Evolutionary conservation across 35 echinoderm and acorn worm species (phyloP).

Genomic region (Ophioderma brevispina): DNA sequence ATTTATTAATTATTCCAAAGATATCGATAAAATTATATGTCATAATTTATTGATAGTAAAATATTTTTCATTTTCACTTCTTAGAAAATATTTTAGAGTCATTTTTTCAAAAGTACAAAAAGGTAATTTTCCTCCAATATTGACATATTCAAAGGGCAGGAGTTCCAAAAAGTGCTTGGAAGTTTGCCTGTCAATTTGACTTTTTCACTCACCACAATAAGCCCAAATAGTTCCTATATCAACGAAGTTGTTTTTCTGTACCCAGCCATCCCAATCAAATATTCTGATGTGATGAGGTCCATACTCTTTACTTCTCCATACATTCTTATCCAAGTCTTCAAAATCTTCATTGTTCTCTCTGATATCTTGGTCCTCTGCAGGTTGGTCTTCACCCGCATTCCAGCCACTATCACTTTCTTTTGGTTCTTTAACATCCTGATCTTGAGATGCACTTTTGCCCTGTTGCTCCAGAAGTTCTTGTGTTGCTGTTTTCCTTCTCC

Average conservation of each 20-base stretch:
- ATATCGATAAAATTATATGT: too few relatives aligned
- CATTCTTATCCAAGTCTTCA: not conserved
- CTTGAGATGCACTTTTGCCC: not conserved
- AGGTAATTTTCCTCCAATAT: not conserved
- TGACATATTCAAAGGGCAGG: not conserved
- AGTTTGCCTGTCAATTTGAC: not conserved
- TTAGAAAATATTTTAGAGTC: not conserved
- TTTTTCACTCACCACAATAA: constrained; percentile 72
- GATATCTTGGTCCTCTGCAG: not conserved
- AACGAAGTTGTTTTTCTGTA: constrained; percentile 71
- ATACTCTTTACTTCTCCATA: not conserved
- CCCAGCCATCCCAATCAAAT: constrained; percentile 77
- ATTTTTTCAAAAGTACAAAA: too few relatives aligned
- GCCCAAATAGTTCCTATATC: constrained; percentile 71
- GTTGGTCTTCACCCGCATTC: not conserved
- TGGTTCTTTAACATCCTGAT: not conserved
- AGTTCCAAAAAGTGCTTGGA: not conserved
- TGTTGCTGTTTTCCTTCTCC: not conserved
- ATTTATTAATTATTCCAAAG: too few relatives aligned
- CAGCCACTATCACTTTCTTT: not conserved
- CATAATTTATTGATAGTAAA: too few relatives aligned
- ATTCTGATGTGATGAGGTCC: not conserved
- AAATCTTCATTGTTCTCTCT: not conserved
- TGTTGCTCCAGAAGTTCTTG: not conserved
- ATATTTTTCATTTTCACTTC: not conserved